Percentiles rank a stretch among this genome's conserved stretches.
These are phyloP conservation scores for Papilio machaon DNA, from an alignment of 1,140 invertebrate genomes.

Conservation along the genomic window DNA sequence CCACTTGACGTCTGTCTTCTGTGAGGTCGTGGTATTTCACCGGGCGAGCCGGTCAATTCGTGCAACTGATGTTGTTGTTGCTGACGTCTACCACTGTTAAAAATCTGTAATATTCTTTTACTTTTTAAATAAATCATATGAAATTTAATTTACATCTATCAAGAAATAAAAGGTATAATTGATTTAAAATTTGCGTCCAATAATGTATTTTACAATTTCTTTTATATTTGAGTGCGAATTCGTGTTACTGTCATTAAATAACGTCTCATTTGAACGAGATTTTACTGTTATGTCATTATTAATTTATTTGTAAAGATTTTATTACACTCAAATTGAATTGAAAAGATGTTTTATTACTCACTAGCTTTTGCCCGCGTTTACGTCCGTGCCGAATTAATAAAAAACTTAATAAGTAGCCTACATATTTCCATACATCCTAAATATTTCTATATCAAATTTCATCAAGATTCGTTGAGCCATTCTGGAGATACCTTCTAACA, in stretches of 20 bases:
- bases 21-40: no score
- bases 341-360: background rate
- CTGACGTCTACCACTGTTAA: no score
- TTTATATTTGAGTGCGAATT: background rate
- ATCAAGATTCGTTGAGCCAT: no score
- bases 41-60: no score
- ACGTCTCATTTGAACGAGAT: background rate
- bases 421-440: no score
- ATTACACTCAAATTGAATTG: background rate
- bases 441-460: no score
- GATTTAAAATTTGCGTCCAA: background rate
- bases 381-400: no score
- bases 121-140: background rate
- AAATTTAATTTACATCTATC: background rate
- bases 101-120: background rate
- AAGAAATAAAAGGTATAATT: background rate
- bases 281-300: background rate
- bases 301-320: background rate
- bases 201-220: background rate
- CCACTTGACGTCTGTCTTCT: no score
- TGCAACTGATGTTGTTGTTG: no score
- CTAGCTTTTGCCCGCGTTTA: background rate
- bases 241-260: slow-evolving; percentile 5
- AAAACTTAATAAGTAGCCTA: no score
- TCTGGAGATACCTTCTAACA: no score